Conservation (phyloP, 2,113 vertebrate genomes). For the Microtus montanus region DNA sequence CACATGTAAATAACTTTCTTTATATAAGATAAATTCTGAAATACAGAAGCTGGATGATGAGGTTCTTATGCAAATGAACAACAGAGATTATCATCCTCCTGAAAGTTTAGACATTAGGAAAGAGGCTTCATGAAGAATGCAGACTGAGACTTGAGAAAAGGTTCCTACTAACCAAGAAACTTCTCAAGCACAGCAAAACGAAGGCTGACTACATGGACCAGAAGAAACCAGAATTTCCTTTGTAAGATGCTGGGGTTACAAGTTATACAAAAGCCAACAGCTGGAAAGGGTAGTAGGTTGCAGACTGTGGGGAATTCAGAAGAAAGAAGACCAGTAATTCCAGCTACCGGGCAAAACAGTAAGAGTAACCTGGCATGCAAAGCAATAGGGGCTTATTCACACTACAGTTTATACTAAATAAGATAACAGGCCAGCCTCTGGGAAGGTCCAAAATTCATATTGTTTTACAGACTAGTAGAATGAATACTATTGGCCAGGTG, state of each 20-base stretch:
- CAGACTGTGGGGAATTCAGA: background rate
- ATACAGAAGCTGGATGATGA: slow-evolving; percentile 41
- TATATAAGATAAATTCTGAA: slow-evolving; percentile 47
- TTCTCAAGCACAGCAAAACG: background rate
- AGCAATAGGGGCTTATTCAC: background rate
- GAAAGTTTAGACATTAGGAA: background rate
- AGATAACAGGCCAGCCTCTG: background rate
- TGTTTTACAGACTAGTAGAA: background rate
- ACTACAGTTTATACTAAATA: background rate
- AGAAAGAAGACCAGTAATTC: background rate
- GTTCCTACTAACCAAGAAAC: slow-evolving; percentile 7
- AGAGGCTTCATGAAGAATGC: background rate
- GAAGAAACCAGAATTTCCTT: background rate
- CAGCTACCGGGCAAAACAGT: background rate
- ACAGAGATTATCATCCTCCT: background rate
- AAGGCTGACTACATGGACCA: background rate
- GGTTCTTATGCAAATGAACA: slow-evolving; percentile 18
- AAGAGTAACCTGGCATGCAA: background rate
- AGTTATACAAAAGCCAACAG: background rate
- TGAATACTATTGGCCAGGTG: background rate
- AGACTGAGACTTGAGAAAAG: background rate
- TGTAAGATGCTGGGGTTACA: background rate
- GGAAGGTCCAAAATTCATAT: background rate
- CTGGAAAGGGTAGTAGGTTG: background rate
- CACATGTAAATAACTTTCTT: slow-evolving; percentile 54